Evolutionary conservation across 2,888 invertebrate species (phyloP).

Genomic region (Drosophila mulleri): DNA sequence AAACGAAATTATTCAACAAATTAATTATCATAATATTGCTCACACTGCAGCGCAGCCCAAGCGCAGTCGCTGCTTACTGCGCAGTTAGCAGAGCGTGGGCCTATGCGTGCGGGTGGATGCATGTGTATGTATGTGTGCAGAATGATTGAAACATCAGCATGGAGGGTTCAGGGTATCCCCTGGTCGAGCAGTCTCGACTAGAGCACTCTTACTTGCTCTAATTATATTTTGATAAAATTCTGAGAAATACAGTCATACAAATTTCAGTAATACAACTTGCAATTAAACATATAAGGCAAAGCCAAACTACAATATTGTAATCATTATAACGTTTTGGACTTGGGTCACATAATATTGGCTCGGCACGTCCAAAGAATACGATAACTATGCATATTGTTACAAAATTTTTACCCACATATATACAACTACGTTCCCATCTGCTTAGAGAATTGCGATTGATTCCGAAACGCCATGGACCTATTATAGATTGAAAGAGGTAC

Average conservation of each 20-base stretch:
- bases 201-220: too few species aligned
- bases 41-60: too few species aligned
- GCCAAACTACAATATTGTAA: constrained; percentile 11
- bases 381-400: constrained; percentile 29
- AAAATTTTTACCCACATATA: constrained; percentile 37
- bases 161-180: too few species aligned
- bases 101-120: too few species aligned
- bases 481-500: constrained; percentile 53
- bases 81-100: too few species aligned
- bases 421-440: constrained; percentile 46
- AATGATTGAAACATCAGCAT: too few species aligned
- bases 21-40: too few species aligned
- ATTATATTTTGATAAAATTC: constrained; percentile 9
- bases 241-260: constrained; percentile 20
- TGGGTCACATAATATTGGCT: constrained; percentile 47
- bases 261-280: constrained; percentile 15
- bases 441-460: constrained; percentile 1
- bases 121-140: too few species aligned
- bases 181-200: too few species aligned
- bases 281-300: constrained; percentile 26
- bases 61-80: too few species aligned
- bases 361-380: constrained; percentile 36
- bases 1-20: too few species aligned
- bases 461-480: constrained; percentile 50
- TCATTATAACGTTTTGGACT: constrained; percentile 46